phyloP scores from a whole-genome alignment of 1,140 invertebrate genomes.

The Pteromalus puparum region DNA sequence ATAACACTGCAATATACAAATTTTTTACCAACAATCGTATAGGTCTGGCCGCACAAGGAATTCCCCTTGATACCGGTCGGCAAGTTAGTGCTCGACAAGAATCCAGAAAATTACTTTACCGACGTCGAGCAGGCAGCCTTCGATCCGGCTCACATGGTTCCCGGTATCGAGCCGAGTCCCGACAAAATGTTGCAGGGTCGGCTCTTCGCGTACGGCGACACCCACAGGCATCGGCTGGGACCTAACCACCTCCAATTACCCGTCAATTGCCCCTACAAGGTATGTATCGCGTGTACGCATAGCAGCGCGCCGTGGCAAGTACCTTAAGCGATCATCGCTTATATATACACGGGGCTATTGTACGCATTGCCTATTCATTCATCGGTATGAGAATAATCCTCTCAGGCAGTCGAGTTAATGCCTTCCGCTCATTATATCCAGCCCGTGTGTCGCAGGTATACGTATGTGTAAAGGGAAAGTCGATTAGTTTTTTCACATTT shows the following conservation, averaged over 20 bases:
- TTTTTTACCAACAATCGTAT: conserved; percentile 25
- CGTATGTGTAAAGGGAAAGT: too few relatives aligned
- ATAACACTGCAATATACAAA: too few relatives aligned
- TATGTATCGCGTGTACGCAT: conserved; percentile 52
- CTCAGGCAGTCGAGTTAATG: too few relatives aligned
- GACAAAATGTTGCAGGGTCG: conserved; percentile 98
- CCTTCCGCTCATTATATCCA: too few relatives aligned
- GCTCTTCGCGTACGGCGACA: conserved; percentile 95
- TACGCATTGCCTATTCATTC: conserved; percentile 18
- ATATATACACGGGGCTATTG: not conserved
- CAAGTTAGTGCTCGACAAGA: conserved; percentile 90
- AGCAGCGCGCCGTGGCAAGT: too few relatives aligned
- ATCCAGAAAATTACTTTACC: conserved; percentile 95
- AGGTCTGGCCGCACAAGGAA: conserved; percentile 93
- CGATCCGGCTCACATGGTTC: conserved; percentile 92
- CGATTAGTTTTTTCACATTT: too few relatives aligned
- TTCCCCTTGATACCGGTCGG: conserved; percentile 95
- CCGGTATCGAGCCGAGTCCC: conserved; percentile 92
- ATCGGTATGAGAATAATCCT: not conserved
- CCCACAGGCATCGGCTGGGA: conserved; percentile 94
- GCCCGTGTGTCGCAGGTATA: too few relatives aligned
- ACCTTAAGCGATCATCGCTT: not conserved
- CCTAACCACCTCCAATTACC: conserved; percentile 95
- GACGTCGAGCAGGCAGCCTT: conserved; percentile 98
- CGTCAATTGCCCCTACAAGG: conserved; percentile 94